Evolutionary conservation across 2,888 invertebrate genomes (phyloP).

Genomic region (Busseola fusca): DNA sequence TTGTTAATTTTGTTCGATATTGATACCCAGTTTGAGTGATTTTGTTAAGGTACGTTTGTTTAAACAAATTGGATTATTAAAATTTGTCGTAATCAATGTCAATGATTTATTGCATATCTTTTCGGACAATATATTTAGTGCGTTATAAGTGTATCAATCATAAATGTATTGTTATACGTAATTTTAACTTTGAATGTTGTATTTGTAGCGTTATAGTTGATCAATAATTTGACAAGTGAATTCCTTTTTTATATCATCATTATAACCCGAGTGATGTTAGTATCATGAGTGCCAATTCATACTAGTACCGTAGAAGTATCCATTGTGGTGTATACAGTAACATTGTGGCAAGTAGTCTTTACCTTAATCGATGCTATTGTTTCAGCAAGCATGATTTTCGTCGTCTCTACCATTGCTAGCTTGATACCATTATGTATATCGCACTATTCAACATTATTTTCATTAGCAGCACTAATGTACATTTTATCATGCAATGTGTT

Average conservation of each 20-base stretch:
- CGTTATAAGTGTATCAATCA: constrained; percentile 59
- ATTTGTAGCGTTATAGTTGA: constrained; percentile 63
- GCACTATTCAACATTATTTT: constrained; percentile 53
- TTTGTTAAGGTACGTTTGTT: constrained; percentile 65
- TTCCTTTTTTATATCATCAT: constrained; percentile 50
- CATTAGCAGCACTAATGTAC: constrained; percentile 56
- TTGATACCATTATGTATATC: constrained; percentile 43
- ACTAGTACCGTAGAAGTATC: constrained; percentile 54
- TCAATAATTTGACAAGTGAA: constrained; percentile 57
- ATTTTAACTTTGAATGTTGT: constrained; percentile 64
- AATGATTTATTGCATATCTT: constrained; percentile 77
- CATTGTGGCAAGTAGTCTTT: constrained; percentile 41
- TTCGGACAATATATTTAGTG: constrained; percentile 72
- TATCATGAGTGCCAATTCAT: constrained; percentile 76
- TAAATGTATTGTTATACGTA: constrained; percentile 57
- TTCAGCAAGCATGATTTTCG: constrained; percentile 50
- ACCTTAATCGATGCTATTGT: constrained; percentile 28
- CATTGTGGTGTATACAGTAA: constrained; percentile 42
- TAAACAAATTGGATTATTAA: constrained; percentile 53
- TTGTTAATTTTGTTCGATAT: constrained; percentile 71
- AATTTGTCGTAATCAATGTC: constrained; percentile 65
- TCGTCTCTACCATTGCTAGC: constrained; percentile 38
- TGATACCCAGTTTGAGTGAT: constrained; percentile 71
- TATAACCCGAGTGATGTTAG: constrained; percentile 56
- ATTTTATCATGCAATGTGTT: constrained; percentile 50